Percentiles rank a stretch among this genome's conserved stretches.
These are phyloP conservation scores for Trichonephila clavipes DNA, from an alignment of 1,140 invertebrate genomes.

Conservation along the genomic window DNA sequence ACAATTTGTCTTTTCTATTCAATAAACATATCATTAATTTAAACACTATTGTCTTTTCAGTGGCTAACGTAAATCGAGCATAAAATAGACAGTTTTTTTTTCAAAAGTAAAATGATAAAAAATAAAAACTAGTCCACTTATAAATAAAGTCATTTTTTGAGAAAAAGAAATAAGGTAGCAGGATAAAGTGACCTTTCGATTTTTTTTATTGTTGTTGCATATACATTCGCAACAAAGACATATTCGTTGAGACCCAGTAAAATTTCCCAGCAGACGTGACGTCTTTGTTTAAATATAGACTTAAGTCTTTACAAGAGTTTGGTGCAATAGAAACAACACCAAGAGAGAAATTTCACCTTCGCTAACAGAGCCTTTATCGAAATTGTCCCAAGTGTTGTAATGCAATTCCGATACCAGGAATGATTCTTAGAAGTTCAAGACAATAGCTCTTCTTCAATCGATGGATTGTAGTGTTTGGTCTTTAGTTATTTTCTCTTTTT, in stretches of 20 bases:
- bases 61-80: too few relatives aligned
- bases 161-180: background rate
- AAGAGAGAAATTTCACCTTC: constrained; percentile 8
- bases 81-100: too few relatives aligned
- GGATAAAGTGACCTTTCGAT: background rate
- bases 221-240: background rate
- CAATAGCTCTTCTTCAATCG: constrained; percentile 32
- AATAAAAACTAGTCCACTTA: background rate
- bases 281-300: constrained; percentile 3
- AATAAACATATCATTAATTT: too few relatives aligned
- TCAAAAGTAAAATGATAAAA: background rate
- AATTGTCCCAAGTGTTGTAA: constrained; percentile 62
- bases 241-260: constrained; percentile 14
- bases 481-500: constrained; percentile 4
- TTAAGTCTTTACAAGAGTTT: background rate
- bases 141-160: background rate
- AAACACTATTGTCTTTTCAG: too few relatives aligned
- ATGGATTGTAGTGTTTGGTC: constrained; percentile 26
- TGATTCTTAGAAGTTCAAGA: constrained; percentile 57
- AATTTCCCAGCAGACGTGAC: background rate
- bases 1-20: too few relatives aligned
- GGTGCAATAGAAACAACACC: constrained; percentile 9
- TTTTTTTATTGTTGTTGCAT: background rate
- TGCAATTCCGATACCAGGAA: constrained; percentile 44
- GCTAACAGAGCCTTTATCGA: constrained; percentile 54